A percentile compares a stretch with the other conserved stretches of the same genome.
Evolutionary conservation across 2,888 invertebrate species (phyloP).

Genomic region (Stenolophus ochropezus): DNA sequence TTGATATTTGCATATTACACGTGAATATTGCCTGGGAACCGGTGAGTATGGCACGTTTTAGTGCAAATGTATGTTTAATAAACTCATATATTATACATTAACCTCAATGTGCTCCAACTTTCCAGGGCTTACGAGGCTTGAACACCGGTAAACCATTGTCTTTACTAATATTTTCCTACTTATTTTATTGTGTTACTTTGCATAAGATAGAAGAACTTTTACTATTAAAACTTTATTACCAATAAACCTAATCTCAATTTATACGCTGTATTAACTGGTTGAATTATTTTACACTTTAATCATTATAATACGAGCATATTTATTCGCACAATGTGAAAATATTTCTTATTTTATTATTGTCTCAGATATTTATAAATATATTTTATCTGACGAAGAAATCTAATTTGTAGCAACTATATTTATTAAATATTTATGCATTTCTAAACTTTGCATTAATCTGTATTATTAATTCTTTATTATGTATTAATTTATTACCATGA

Average conservation of each 20-base stretch:
- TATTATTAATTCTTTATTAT: too few relatives aligned
- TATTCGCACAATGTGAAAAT: too few relatives aligned
- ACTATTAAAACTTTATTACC: not conserved
- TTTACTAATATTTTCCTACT: not conserved
- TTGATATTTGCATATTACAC: conserved; percentile 50
- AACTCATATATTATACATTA: conserved; percentile 55
- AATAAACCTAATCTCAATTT: not conserved
- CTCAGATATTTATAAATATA: too few relatives aligned
- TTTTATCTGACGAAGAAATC: too few relatives aligned
- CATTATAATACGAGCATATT: too few relatives aligned
- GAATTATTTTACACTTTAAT: not conserved
- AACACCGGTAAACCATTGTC: not conserved
- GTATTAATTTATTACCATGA: too few relatives aligned
- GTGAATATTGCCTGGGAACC: conserved; percentile 24
- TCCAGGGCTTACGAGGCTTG: not conserved
- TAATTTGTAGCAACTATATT: too few relatives aligned
- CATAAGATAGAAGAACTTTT: not conserved
- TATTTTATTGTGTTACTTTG: not conserved
- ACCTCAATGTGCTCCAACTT: conserved; percentile 1
- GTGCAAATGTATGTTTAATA: conserved; percentile 58
- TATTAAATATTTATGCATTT: too few relatives aligned
- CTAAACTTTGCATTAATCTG: too few relatives aligned
- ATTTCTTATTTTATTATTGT: too few relatives aligned
- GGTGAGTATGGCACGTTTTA: conserved; percentile 33
- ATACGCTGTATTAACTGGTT: not conserved